Evolutionary conservation across 1,140 invertebrate species (phyloP).

Genomic region (Drosophila trapezifrons): DNA sequence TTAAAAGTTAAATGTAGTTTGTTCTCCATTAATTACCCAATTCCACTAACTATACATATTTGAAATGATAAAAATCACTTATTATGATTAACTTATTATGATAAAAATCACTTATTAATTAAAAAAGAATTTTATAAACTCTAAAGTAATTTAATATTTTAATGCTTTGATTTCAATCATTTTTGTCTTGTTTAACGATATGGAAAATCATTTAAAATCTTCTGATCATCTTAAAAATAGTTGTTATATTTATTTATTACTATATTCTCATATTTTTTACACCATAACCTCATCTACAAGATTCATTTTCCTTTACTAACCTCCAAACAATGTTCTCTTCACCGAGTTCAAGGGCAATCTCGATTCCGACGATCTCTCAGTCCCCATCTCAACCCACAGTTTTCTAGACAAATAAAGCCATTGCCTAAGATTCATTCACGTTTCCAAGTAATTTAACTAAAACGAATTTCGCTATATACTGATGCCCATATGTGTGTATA

Average conservation of each 20-base stretch:
- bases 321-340: background rate
- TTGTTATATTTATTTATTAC: background rate
- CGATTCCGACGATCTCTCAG: conserved; percentile 8
- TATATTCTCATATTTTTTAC: background rate
- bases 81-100: no score
- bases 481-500: conserved; percentile 36
- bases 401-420: conserved; percentile 39
- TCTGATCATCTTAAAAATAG: no score
- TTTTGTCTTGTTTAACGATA: no score
- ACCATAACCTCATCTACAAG: background rate
- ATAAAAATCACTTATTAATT: no score
- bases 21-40: no score
- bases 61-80: no score
- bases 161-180: no score
- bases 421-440: conserved; percentile 60
- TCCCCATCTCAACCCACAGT: conserved; percentile 20
- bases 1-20: no score
- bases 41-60: no score
- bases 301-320: background rate
- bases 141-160: no score
- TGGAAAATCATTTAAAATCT: no score
- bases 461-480: conserved; percentile 51
- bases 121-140: no score
- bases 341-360: conserved; percentile 34
- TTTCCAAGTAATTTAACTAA: conserved; percentile 69